Conservation (phyloP, 2,797 vertebrate species). For the Agapornis canus region DNA sequence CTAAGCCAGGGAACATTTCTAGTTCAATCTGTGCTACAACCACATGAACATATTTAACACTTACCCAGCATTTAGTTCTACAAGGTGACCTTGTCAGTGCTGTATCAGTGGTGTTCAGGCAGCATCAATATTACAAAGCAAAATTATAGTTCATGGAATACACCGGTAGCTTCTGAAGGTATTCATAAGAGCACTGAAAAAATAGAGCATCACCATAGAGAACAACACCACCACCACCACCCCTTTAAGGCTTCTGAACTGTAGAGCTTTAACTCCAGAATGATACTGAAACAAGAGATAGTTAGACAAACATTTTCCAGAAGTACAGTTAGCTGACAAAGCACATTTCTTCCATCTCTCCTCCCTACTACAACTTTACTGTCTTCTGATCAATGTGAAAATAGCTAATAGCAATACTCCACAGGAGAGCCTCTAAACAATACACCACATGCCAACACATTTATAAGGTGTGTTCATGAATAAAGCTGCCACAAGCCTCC, state of each 20-base stretch:
- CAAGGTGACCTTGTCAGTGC: neutral
- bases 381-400: neutral
- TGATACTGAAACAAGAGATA: neutral
- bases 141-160: neutral
- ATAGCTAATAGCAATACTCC: neutral
- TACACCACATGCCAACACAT: rapidly evolving
- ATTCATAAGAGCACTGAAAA: neutral
- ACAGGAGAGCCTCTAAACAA: neutral
- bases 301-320: neutral
- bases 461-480: no score
- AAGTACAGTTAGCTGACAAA: neutral
- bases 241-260: neutral
- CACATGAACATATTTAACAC: neutral
- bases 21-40: neutral
- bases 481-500: neutral
- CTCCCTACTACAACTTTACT: neutral
- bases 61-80: neutral
- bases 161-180: neutral
- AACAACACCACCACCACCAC: neutral
- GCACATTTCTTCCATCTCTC: neutral
- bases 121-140: neutral
- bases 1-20: neutral
- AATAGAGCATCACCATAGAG: neutral
- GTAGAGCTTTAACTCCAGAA: neutral
- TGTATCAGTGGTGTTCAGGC: neutral